phyloP scores from a whole-genome alignment of 37 sponge, comb jelly and placozoan species.

The Lycopodina hypogea region DNA sequence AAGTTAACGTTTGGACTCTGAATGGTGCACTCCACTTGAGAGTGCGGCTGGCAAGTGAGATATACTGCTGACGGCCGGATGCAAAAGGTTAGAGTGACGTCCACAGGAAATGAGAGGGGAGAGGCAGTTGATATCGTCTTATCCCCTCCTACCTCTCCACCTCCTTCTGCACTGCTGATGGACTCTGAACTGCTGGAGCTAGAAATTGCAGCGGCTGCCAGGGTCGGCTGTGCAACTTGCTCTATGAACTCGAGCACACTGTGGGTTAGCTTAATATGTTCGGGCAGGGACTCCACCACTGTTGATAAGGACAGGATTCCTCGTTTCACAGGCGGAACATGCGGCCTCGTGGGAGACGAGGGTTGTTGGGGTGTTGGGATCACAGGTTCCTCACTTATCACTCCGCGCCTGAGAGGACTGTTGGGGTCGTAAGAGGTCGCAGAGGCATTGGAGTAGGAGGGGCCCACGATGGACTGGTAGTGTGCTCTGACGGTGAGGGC shows the following conservation, averaged over 20 bases:
- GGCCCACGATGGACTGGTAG: conserved; percentile 59
- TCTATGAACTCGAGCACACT: conserved; percentile 85
- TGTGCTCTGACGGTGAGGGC: conserved; percentile 63
- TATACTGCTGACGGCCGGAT: conserved; percentile 76
- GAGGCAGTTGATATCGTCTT: neutral
- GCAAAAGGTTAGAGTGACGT: conserved; percentile 69
- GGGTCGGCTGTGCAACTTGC: conserved; percentile 73
- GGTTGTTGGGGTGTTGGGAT: neutral
- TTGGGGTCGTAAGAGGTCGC: neutral
- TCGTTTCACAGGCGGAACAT: conserved; percentile 27
- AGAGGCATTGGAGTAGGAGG: conserved; percentile 15
- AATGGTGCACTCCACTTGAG: conserved; percentile 74
- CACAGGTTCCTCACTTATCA: neutral
- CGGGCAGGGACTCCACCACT: conserved; percentile 61
- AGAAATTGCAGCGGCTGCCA: conserved; percentile 35
- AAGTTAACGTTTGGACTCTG: conserved; percentile 75
- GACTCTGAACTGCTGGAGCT: conserved; percentile 7
- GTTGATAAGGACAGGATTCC: conserved; percentile 59
- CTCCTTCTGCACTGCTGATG: conserved; percentile 7
- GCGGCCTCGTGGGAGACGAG: neutral
- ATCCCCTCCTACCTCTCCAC: neutral
- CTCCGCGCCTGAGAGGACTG: neutral
- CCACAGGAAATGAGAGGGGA: conserved; percentile 81
- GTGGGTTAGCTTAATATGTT: conserved; percentile 60
- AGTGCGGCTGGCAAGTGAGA: conserved; percentile 85